Evolutionary conservation across 2,797 vertebrate genomes (phyloP).

Genomic region (Acanthiza pusilla): DNA sequence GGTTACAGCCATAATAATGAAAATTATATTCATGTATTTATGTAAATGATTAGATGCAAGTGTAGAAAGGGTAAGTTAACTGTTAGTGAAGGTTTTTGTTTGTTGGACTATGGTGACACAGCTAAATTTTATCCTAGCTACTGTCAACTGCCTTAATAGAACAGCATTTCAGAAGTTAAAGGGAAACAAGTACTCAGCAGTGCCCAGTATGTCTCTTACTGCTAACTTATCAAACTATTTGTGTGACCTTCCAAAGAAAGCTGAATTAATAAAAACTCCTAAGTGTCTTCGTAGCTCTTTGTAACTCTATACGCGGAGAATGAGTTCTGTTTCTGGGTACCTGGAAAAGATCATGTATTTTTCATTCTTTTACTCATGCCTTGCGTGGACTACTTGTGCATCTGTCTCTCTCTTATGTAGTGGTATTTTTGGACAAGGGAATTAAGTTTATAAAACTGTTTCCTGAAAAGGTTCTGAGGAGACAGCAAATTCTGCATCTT

Average conservation of each 20-base stretch:
- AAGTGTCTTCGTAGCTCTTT: not conserved
- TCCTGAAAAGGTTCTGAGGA: not conserved
- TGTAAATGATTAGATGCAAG: not conserved
- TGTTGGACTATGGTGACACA: not conserved
- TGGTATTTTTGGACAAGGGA: not conserved
- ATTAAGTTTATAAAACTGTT: not conserved
- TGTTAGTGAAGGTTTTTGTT: not conserved
- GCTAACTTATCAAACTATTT: not conserved
- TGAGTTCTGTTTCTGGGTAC: not conserved
- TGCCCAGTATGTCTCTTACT: not conserved
- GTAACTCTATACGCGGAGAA: not conserved
- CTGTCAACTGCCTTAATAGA: not conserved
- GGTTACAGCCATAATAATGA: not conserved
- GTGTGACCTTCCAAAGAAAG: not conserved
- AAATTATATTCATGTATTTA: not conserved
- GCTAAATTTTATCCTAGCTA: not conserved
- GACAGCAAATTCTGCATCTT: not conserved
- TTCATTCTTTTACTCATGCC: not conserved
- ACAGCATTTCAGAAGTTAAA: not conserved
- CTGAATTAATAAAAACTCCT: not conserved
- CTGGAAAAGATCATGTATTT: not conserved
- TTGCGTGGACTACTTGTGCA: not conserved
- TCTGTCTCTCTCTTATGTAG: not conserved
- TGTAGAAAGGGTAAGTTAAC: not conserved
- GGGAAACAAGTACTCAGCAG: not conserved